Base-by-base conservation (phyloP, 2,888 invertebrate genomes). In the Leptothorax acervorum region DNA sequence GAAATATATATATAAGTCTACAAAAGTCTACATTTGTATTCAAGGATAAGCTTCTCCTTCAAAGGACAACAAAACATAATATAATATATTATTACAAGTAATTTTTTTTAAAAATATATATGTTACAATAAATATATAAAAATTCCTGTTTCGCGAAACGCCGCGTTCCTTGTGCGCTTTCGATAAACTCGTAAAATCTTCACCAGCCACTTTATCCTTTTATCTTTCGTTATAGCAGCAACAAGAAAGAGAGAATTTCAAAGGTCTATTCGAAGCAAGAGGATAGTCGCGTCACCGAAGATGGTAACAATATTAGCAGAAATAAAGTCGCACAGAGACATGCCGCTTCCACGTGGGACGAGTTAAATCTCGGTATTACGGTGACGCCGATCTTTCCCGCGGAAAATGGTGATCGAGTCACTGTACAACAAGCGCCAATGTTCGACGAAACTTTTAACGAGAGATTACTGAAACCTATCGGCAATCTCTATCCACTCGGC, bases 401-500 rank as follows among this genome's bases (percentile, higher is more conserved):
- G 0, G 88, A 85, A 53, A 73, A 48, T 63, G 48, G 39, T 6
- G 12, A 60, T 28, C 18, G 23, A 12, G 0, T 2, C 12, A 5
- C 31, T 0, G 8, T 31, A 4, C 39, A 68, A 4, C 39, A 68
- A 57, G 18, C 15, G 15, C 23, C 51, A 9, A 68, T 18, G 53
- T 71, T 5, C 12, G 42, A 60, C 1, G 70, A 84, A 82, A 23
- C 3, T 55, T 23, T 55, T 2, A 51, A 89, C 53, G 92, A 92
- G 18, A 93, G 90, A 86, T 85, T 94, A 42, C 86, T 93, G 4
- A 95, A 94, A 84, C 93, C 95, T 0, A 84, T 95, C 8, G 91
- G 90, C 6, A 89, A 92, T 78, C 90, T 94, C 62, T 94, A 94
- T 90, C 91, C 93, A 12, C 4, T 57, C 18, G 91, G 92, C 0